Percentiles rank a stretch among this genome's conserved stretches.
These are phyloP conservation scores for Zaprionus lineosus DNA, from an alignment of 2,888 invertebrate genomes.

Conservation along the genomic window DNA sequence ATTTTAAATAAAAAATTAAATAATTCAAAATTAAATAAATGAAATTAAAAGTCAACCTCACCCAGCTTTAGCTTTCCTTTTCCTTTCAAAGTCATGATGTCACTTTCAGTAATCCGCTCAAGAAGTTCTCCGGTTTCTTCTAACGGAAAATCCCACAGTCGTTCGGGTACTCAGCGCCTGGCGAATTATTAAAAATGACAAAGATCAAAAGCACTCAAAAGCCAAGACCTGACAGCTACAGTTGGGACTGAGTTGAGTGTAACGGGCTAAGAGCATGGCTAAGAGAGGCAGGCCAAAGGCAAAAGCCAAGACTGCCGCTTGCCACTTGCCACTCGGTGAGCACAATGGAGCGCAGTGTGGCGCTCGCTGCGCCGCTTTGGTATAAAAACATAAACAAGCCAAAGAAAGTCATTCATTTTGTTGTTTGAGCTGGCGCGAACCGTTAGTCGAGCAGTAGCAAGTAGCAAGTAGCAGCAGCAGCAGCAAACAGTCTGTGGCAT, in stretches of 20 bases:
- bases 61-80: too few relatives aligned
- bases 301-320: conserved; percentile 27
- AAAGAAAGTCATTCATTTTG: conserved; percentile 81
- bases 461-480: conserved; percentile 2
- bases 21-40: too few relatives aligned
- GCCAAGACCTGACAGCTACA: background rate
- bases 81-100: background rate
- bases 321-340: conserved; percentile 39
- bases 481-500: conserved; percentile 49
- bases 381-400: conserved; percentile 81
- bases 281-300: conserved; percentile 36
- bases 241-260: background rate
- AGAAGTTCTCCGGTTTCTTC: background rate
- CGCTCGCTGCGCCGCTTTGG: conserved; percentile 45
- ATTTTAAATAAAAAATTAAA: too few relatives aligned
- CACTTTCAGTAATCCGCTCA: background rate
- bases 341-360: conserved; percentile 35
- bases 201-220: conserved; percentile 28
- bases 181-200: conserved; percentile 23
- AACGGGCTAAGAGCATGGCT: conserved; percentile 28
- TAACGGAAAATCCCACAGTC: background rate
- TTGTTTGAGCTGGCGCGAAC: conserved; percentile 77
- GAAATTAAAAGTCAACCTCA: too few relatives aligned
- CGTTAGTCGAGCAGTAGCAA: conserved; percentile 60
- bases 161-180: background rate